Base-by-base conservation (phyloP, 1,140 invertebrate species). In the Saccostrea cuccullata region DNA sequence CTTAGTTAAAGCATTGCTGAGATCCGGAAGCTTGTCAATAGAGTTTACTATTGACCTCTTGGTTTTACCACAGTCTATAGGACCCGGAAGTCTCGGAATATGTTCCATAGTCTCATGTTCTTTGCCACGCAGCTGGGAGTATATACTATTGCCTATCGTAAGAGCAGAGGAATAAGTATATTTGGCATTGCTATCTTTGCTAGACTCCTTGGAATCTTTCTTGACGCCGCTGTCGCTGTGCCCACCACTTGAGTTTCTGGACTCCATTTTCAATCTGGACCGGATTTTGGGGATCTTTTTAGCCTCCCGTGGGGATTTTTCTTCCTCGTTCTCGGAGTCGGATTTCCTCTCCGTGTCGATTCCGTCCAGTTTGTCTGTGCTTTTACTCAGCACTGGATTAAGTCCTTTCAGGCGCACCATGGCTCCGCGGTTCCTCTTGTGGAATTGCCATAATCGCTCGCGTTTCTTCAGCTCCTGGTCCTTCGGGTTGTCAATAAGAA, bases 81-180 rank as follows among this genome's bases (percentile, higher is more conserved):
- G 56, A 26, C n/a, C 9, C 13, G 47, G 47, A 47, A 47, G 9
- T 47, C 15, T 83, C 9, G 13, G 20, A 30, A 30, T 13, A 23
- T n/a, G 20, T 58, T 82, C 47, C 26, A 60, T 40, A 23, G 30
- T 84, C 56, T 84, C 82, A 13, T 23, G 55, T 47, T 58, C 82
- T 30, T 84, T 83, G 26, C 86, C 84, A 13, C 84, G 64, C 15
- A 87, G 56, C 26, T 89, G 86, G 36, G 86, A 84, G 84, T 87
- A 87, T 55, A 89, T 73, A 82, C n/a, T 85, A 56, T 67, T 89
- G 2, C 89, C 86, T 55, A 89, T 89, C 0, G 85, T 82, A 20
- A 89, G 40, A 40, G 89, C 86, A 26, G 89, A 87, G 9, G 89
- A 89, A 82, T 89, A 89, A 9, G 86, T 85, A 30, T 85, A 85